Evolutionary conservation across 2,113 vertebrate species (phyloP).

Genomic region (Gracilinanus agilis): DNA sequence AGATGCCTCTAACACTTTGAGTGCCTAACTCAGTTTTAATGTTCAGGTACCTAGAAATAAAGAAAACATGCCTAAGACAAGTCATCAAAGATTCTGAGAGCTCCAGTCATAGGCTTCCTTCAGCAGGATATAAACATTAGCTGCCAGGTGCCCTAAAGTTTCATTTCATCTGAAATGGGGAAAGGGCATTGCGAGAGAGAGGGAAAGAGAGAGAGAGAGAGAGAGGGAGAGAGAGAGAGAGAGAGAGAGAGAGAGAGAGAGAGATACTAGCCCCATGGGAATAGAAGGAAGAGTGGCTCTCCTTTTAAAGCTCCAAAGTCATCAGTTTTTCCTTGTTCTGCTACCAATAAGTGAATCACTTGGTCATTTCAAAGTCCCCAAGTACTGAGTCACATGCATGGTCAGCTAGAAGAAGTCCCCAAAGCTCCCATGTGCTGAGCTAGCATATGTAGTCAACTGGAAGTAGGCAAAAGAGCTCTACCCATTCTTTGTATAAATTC

Average conservation of each 20-base stretch:
- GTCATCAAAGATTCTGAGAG: not conserved
- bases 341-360: not conserved
- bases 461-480: not conserved
- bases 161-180: not conserved
- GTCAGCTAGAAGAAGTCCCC: conserved; percentile 64
- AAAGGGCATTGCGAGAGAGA: not conserved
- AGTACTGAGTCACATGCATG: not conserved
- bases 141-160: too few relatives aligned
- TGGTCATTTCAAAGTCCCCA: not conserved
- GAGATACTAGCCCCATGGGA: not conserved
- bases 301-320: not conserved
- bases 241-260: not conserved
- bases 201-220: too few relatives aligned
- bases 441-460: not conserved
- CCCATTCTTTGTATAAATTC: not conserved
- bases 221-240: too few relatives aligned
- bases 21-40: not conserved
- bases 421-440: conserved; percentile 24
- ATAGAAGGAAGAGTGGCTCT: not conserved
- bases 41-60: not conserved
- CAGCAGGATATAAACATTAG: not conserved
- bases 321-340: not conserved
- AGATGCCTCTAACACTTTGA: not conserved
- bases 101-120: not conserved
- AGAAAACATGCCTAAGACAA: not conserved